Evolutionary conservation across 64 coral and sea anemone species (phyloP), one percentile per base, ranked within the genome.

Genomic region (Actinia tenebrosa): DNA sequence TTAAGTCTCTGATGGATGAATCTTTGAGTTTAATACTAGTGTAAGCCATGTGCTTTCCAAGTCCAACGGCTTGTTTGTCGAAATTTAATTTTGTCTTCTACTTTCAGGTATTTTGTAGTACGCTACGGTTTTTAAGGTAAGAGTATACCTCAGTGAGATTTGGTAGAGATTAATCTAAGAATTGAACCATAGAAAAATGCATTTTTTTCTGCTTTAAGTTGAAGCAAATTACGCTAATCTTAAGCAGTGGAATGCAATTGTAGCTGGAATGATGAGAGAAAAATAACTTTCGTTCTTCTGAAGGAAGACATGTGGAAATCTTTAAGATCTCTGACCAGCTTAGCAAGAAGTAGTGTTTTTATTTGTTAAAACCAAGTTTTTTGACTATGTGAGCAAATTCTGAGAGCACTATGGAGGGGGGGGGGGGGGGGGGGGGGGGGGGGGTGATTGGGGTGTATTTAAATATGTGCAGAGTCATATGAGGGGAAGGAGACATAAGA

Each of bases 201-300:
- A 11, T 11, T 58, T 58, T 6, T 58, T 58, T 0, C 15, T 10
- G 56, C 56, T 58, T 58, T 2, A 13, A 27, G 69, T 42, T 25
- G 25, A 75, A 30, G 5, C 69, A n/a, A 0, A 58, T 2, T 0
- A 19, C n/a, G 52, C 7, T 59, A 7, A 16, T 37, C 30, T 37
- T 37, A 7, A 27, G 27, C 30, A 19, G 15, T 82, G 43, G 16
- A 46, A 80, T 84, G n/a, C n/a, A n/a, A n/a, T 82, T 15, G 2
- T 53, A 81, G 79, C 89, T 90, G 89, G 89, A 78, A 79, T 90
- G 89, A 90, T 85, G 89, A 90, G 69, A 56, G n/a, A 66, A 52
- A 71, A 64, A 15, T 80, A 90, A 90, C 89, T 90, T 90, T 90
- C 89, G 89, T 90, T 90, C 89, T 90, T 90, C 89, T 90, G 89